A percentile compares a stretch with the other conserved stretches of the same genome.
Evolutionary conservation across 2,888 invertebrate genomes (phyloP).

Genomic region (Resseliella maxima): DNA sequence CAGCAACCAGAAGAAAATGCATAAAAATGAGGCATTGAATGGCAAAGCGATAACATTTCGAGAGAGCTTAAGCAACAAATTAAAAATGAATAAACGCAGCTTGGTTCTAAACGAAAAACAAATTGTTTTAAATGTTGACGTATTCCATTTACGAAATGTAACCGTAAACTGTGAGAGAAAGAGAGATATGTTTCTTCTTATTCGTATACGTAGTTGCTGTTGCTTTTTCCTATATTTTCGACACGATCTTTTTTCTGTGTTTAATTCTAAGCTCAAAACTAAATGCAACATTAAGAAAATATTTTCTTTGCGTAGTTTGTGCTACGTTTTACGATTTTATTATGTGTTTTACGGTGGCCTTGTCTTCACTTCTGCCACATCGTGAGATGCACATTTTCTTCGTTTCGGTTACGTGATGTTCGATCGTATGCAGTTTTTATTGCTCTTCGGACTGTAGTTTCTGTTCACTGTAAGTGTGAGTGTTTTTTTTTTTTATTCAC

Average conservation of each 20-base stretch:
- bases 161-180: background rate
- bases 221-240: background rate
- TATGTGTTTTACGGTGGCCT: slow-evolving; percentile 53
- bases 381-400: slow-evolving; percentile 19
- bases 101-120: slow-evolving; percentile 41
- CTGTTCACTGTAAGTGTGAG: background rate
- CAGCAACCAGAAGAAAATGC: slow-evolving; percentile 11
- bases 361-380: slow-evolving; percentile 32
- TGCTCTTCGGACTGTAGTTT: slow-evolving; percentile 12
- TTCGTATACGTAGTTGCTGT: background rate
- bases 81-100: slow-evolving; percentile 40
- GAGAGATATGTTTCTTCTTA: background rate
- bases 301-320: slow-evolving; percentile 19
- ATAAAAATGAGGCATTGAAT: slow-evolving; percentile 36
- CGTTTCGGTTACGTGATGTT: slow-evolving; percentile 41
- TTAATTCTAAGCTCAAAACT: background rate
- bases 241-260: background rate
- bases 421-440: slow-evolving; percentile 40
- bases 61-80: slow-evolving; percentile 3
- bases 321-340: slow-evolving; percentile 51
- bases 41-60: background rate
- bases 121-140: slow-evolving; percentile 37
- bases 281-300: slow-evolving; percentile 44
- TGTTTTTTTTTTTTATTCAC: background rate
- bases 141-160: background rate